Percentiles rank a stretch among this genome's conserved stretches.
Conservation (phyloP, 2,888 invertebrate genomes). For the Ennomos fuscantarius region DNA sequence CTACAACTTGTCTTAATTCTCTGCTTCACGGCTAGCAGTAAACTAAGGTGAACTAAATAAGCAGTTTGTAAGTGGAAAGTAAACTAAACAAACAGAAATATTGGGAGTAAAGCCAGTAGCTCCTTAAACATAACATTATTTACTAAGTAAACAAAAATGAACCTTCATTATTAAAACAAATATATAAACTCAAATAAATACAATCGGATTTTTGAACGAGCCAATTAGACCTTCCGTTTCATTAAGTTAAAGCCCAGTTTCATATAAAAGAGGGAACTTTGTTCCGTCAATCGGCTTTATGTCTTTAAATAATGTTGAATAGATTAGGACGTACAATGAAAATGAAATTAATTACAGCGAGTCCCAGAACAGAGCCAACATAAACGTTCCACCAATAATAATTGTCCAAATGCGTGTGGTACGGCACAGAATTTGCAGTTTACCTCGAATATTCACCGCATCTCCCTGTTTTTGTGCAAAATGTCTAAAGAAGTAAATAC, state of each 20-base stretch:
- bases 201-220: constrained; percentile 12
- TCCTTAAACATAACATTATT: background rate
- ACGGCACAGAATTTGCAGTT: too few species aligned
- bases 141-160: background rate
- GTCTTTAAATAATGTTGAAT: constrained; percentile 21
- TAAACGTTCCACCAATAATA: too few species aligned
- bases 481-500: too few species aligned
- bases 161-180: constrained; percentile 4
- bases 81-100: too few species aligned
- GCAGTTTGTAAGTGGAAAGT: too few species aligned
- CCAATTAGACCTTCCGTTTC: constrained; percentile 21
- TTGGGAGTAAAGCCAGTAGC: too few species aligned
- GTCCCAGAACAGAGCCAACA: background rate
- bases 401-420: too few species aligned
- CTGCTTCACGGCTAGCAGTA: too few species aligned
- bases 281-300: constrained; percentile 24
- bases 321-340: constrained; percentile 14
- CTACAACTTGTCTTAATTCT: too few species aligned
- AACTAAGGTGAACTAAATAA: too few species aligned
- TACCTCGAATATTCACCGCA: too few species aligned
- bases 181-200: constrained; percentile 13
- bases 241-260: constrained; percentile 14
- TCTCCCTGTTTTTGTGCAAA: too few species aligned
- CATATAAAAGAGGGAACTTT: constrained; percentile 25
- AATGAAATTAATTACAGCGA: background rate